Evolutionary conservation across 2,888 invertebrate genomes (phyloP).

Genomic region (Drosophila melanocephala): DNA sequence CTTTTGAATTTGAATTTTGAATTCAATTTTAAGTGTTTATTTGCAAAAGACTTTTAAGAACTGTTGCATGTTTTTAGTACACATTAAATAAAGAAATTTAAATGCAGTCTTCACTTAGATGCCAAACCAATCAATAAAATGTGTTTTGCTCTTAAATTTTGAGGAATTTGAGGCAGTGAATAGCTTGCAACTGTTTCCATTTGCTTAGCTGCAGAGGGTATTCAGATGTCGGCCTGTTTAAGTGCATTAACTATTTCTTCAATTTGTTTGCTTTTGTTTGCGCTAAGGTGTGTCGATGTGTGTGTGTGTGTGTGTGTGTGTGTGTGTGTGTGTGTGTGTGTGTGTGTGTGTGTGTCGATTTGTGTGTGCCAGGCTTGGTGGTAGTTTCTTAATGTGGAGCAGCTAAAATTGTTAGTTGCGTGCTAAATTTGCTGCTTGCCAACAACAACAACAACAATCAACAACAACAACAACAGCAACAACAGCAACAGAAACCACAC

Average conservation of each 20-base stretch:
- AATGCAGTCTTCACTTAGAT: not conserved
- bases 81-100: not conserved
- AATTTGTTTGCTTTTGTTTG: slow-evolving; percentile 40
- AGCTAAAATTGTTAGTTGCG: slow-evolving; percentile 80
- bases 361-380: slow-evolving; percentile 29
- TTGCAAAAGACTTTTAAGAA: not conserved
- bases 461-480: slow-evolving; percentile 24
- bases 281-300: slow-evolving; percentile 47
- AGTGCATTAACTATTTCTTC: slow-evolving; percentile 16
- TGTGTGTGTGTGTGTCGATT: slow-evolving; percentile 29
- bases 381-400: slow-evolving; percentile 72
- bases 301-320: slow-evolving; percentile 21
- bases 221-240: not conserved
- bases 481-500: slow-evolving; percentile 18
- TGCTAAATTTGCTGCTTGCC: slow-evolving; percentile 69
- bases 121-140: not conserved
- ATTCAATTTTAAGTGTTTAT: not conserved
- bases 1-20: not conserved
- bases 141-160: no score
- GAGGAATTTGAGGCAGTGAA: not conserved
- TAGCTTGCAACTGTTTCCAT: not conserved
- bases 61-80: not conserved
- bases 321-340: slow-evolving; percentile 44
- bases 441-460: slow-evolving; percentile 33
- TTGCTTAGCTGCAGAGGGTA: slow-evolving; percentile 5